phyloP scores from a whole-genome alignment of 2,113 vertebrate genomes.

The Camelus bactrianus region DNA sequence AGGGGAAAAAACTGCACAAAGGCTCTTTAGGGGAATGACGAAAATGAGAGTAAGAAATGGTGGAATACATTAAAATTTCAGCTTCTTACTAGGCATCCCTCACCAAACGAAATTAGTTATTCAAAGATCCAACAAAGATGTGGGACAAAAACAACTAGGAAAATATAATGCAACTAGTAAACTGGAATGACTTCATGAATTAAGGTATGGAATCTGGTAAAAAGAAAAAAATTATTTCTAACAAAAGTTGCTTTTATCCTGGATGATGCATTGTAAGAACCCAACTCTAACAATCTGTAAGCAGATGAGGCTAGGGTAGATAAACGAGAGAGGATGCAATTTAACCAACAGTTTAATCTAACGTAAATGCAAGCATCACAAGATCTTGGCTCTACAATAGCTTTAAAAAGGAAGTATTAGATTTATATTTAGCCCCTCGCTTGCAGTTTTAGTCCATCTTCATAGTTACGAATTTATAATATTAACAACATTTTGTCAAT shows the following conservation, averaged over 20 bases:
- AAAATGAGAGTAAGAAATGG: neutral
- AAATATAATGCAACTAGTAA: neutral
- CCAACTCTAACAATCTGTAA: neutral
- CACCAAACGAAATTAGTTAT: slow-evolving; percentile 34
- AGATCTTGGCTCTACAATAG: neutral
- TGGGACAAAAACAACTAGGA: neutral
- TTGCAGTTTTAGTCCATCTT: slow-evolving; percentile 11
- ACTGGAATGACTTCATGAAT: neutral
- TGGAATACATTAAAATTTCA: slow-evolving; percentile 8
- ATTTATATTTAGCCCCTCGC: neutral
- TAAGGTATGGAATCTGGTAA: neutral
- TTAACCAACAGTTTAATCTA: slow-evolving; percentile 21
- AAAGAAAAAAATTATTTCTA: neutral
- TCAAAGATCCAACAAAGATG: neutral
- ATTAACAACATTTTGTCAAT: neutral
- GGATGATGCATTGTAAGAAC: neutral
- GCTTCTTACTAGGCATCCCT: neutral
- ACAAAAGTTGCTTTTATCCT: slow-evolving; percentile 9
- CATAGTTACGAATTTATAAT: neutral
- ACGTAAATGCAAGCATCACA: neutral
- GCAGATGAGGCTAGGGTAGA: neutral
- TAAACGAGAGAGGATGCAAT: neutral
- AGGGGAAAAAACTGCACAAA: neutral
- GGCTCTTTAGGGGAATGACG: neutral
- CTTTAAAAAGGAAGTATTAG: neutral